Conservation (phyloP, 1,140 invertebrate genomes). For the Xylocopa sonorina region DNA sequence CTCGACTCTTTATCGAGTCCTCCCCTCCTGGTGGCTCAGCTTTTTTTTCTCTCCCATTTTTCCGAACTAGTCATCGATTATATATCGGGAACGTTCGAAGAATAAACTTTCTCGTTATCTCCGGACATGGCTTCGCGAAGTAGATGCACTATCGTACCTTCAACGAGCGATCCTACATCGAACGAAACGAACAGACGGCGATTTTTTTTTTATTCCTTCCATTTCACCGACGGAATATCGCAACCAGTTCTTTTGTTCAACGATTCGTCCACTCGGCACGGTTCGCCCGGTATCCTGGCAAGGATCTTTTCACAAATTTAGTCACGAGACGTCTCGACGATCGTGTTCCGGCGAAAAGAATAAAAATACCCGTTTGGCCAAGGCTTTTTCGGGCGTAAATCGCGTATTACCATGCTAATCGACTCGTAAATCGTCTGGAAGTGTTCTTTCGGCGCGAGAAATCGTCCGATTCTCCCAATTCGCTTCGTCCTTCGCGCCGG, state of each 20-base stretch:
- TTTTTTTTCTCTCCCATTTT: neutral
- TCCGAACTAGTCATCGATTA: constrained; percentile 37
- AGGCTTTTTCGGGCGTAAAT: constrained; percentile 66
- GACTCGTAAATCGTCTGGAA: constrained; percentile 69
- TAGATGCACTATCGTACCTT: neutral
- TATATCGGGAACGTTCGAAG: constrained; percentile 20
- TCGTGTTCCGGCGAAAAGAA: constrained; percentile 28
- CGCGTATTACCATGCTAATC: constrained; percentile 73
- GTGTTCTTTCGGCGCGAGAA: constrained; percentile 60
- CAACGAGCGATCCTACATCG: neutral
- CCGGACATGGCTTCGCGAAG: neutral
- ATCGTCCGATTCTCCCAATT: constrained; percentile 50
- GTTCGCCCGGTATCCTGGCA: neutral
- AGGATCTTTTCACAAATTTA: constrained; percentile 30
- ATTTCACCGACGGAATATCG: neutral
- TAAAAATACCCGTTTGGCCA: constrained; percentile 62
- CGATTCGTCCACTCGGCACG: neutral
- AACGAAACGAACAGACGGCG: neutral
- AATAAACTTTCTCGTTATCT: constrained; percentile 25
- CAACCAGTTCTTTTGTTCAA: neutral
- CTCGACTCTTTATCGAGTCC: constrained; percentile 50
- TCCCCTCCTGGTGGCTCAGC: neutral
- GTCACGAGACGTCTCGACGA: neutral
- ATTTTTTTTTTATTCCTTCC: neutral
- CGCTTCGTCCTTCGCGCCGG: constrained; percentile 38